Evolutionary conservation across 2,888 invertebrate species (phyloP), one percentile per base, ranked within the genome.

Genomic region (Lamellibrachia satsuma): DNA sequence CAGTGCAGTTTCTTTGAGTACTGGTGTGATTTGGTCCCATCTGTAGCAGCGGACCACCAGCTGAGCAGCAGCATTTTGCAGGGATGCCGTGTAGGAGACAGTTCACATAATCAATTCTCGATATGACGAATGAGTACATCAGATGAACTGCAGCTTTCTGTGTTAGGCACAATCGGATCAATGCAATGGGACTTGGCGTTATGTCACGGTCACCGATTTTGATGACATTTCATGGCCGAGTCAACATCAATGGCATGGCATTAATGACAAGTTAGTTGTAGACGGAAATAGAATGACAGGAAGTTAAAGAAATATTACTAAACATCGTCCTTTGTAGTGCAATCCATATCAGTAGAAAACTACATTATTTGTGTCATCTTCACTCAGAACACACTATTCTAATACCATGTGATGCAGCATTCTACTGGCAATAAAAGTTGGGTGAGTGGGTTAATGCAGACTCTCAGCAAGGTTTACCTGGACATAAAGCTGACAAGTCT

Each of bases 401-500:
- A 57, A 57, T 15, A 57, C 57, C 57, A 57, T 57, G 11, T 52
- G 55, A 92, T 90, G 27, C 39, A 55, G 11, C 27, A n/a, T 52
- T n/a, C 9, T n/a, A 92, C 27, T 92, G 39, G 39, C 39, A 39
- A 91, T 60, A 9, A 91, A 22, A 92, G 52, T 27, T 92, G 22
- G 75, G 11, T 57, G 57, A 7, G 8, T 8, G 15, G 57, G 57
- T 15, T 15, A 91, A 27, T 52, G 27, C 39, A 39, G 39, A 39
- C 0, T 39, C 39, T 52, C 57, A 91, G 39, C 92, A 39, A 52
- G 52, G 90, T 90, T 93, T 94, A 95, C 96, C 96, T 95, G 92
- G 94, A 94, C 96, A 96, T 96, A 93, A 96, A 96, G 92, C 95
- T 95, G 0, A 96, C 96, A n/a, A 96, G 95, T 93, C 96, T 94